Evolutionary conservation across 2,888 invertebrate genomes (phyloP).

Genomic region (Ornithoptera priamus): DNA sequence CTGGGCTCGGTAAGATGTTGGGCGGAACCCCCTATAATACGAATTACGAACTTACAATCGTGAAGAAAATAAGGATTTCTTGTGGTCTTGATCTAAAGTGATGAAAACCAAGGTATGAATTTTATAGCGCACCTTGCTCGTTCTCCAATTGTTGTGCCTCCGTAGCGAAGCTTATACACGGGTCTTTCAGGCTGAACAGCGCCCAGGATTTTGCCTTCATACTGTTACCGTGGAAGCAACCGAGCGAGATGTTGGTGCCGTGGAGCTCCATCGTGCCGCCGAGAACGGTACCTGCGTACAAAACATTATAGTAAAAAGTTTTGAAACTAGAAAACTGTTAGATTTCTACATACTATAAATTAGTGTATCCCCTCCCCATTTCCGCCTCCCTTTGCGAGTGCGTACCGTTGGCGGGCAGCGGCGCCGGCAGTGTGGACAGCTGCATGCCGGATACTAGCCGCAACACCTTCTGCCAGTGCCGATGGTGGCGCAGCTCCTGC

Average conservation of each 20-base stretch:
- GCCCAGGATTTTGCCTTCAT: constrained; percentile 98
- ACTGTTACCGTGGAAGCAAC: constrained; percentile 98
- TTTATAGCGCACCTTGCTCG: constrained; percentile 72
- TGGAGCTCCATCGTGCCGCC: constrained; percentile 94
- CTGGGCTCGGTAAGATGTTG: no score
- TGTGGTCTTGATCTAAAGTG: no score
- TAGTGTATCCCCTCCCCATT: no score
- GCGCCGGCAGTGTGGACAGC: constrained; percentile 85
- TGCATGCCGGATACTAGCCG: constrained; percentile 89
- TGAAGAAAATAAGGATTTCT: no score
- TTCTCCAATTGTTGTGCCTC: constrained; percentile 93
- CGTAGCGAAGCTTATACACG: constrained; percentile 94
- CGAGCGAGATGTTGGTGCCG: constrained; percentile 94
- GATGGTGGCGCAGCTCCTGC: constrained; percentile 87
- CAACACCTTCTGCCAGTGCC: constrained; percentile 96
- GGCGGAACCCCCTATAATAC: no score
- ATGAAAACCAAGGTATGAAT: no score
- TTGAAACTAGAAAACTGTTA: no score
- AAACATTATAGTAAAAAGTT: not conserved
- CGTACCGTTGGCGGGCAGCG: constrained; percentile 81
- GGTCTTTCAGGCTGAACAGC: constrained; percentile 94
- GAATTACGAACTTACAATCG: no score
- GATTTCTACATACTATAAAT: no score
- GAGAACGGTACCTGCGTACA: constrained; percentile 84
- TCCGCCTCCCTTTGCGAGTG: no score